Conservation (phyloP, 2,888 invertebrate species). For the Ashinkailepas kermadecensis region DNA sequence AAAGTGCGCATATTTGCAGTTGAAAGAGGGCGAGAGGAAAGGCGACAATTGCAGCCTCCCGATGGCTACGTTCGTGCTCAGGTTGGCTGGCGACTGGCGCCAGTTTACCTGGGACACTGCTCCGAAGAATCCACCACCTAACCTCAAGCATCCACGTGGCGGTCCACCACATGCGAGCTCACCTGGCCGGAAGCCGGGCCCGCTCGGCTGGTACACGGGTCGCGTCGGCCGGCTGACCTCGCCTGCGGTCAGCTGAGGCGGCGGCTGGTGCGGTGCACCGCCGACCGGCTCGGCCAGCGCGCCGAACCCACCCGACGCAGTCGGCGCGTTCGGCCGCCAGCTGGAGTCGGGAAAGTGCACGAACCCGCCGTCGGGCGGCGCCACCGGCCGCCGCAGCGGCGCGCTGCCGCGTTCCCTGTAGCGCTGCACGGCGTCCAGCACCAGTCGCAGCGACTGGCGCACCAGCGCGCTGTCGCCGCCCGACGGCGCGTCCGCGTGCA, state of each 20-base stretch:
- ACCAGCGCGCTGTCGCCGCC: neutral
- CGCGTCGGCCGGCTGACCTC: no score
- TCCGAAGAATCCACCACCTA: no score
- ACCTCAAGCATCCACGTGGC: no score
- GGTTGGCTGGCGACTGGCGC: no score
- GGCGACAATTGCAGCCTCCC: no score
- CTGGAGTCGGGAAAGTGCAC: neutral
- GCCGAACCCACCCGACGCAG: no score
- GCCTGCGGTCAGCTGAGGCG: no score
- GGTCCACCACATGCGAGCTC: neutral
- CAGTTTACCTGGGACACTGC: no score
- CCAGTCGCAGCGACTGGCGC: neutral
- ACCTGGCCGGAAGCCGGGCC: conserved; percentile 13
- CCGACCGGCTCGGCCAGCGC: neutral
- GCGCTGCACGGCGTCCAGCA: neutral
- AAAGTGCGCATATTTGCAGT: no score
- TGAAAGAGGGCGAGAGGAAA: no score
- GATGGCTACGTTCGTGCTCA: no score
- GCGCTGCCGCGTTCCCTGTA: neutral
- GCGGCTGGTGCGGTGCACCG: neutral
- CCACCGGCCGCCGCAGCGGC: neutral
- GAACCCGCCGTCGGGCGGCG: neutral
- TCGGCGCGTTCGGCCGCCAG: neutral
- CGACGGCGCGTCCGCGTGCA: neutral
- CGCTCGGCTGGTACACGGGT: neutral